phyloP scores from a whole-genome alignment of 2,113 vertebrate species.

The Colossoma macropomum region DNA sequence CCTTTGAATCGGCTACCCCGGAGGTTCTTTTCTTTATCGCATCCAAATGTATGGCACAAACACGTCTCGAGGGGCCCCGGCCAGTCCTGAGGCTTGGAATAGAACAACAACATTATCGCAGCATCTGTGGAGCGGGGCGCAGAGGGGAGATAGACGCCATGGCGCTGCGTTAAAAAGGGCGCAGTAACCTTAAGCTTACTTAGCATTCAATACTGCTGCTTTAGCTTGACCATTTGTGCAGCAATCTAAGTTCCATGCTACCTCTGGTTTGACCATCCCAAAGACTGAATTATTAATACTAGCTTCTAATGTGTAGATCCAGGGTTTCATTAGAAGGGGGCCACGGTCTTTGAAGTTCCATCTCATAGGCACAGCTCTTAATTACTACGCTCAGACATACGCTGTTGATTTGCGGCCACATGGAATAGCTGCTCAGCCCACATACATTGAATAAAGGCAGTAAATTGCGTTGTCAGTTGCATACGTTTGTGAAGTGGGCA shows the following conservation, averaged over 20 bases:
- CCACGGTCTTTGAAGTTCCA: conserved; percentile 11
- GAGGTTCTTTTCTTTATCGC: conserved; percentile 41
- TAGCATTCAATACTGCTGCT: conserved; percentile 13
- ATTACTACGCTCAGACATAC: not conserved
- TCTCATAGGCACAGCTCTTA: not conserved
- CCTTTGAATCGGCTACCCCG: conserved; percentile 36
- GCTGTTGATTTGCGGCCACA: not conserved
- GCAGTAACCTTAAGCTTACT: conserved; percentile 30
- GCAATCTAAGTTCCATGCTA: not conserved
- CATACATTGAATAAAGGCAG: not conserved
- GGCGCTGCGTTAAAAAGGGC: conserved; percentile 36
- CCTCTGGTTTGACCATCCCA: conserved; percentile 3
- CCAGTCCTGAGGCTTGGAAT: conserved; percentile 47
- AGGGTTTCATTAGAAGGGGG: not conserved
- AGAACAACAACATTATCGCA: conserved; percentile 47
- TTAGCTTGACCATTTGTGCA: conserved; percentile 10
- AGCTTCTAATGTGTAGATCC: not conserved
- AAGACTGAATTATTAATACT: conserved; percentile 12
- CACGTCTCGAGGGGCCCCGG: conserved; percentile 33
- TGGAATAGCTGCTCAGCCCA: not conserved
- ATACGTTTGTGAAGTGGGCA: not conserved
- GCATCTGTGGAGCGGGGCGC: conserved; percentile 36
- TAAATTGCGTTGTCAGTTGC: not conserved
- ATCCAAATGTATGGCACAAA: conserved; percentile 51
- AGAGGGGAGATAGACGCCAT: conserved; percentile 40